Base-by-base conservation (phyloP, 1,140 invertebrate genomes). In the honey bee (Apis mellifera) region DNA sequence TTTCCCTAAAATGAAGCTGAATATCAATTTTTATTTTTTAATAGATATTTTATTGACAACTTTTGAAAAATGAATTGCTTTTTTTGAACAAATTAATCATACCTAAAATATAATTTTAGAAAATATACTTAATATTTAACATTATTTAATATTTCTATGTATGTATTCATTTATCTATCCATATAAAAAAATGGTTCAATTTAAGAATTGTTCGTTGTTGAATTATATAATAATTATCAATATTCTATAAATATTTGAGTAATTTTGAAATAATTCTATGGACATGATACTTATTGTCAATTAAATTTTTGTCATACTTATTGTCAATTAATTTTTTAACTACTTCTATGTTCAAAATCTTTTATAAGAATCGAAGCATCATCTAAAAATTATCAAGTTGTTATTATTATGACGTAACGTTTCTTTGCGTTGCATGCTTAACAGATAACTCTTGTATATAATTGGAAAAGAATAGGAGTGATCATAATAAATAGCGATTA, bases 181-280 rank as follows among this genome's bases (percentile, higher is more conserved):
- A n/a, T 2, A 7, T 66, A 13, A 23, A 15, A 52, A 19, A 2
- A 0, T 54, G 50, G 17, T 2, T 21, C 15, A 26, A 5, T 4
- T 26, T 52, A 9, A 21, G 17, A 64, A 64, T 17, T 52, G 19
- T 23, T 32, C 2, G n/a, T 19, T 15, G 17, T n/a, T 23, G 17
- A 74, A 57, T 66, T 15, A 21, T 32, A 21, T 15, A 59, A 72
- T 55, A 88, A 86, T 71, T 82, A 75, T 87, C 75, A 79, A n/a
- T 71, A 62, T 32, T 57, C 62, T 79, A 64, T 23, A 50, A 77
- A 76, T 32, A 50, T 26, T 66, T 32, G 8, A 17, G 21, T 57
- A 9, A 26, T 15, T 84, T 66, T 52, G 79, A 84, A 87, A 32
- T 52, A 26, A 5, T 59, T 17, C 60, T 50, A 76, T 15, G 13